phyloP scores from a whole-genome alignment of 2,888 invertebrate species.

The Hypomecis punctinalis region DNA sequence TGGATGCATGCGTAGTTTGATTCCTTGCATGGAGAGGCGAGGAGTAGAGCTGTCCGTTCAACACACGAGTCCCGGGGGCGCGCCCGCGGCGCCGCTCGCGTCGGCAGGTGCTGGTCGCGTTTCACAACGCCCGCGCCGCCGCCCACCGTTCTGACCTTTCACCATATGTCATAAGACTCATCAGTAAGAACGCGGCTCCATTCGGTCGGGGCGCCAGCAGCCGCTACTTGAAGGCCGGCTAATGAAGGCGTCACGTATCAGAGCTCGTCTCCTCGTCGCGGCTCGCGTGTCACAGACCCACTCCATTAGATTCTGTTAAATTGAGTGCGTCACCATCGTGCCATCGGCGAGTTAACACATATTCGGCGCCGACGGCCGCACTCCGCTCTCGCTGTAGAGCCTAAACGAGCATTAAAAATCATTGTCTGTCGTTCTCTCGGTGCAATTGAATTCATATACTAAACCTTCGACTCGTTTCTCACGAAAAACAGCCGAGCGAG shows the following conservation, averaged over 20 bases:
- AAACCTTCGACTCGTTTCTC: not conserved
- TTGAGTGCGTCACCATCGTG: not conserved
- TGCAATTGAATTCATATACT: not conserved
- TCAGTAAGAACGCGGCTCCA: not conserved
- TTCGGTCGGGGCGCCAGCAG: not conserved
- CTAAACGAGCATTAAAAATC: not conserved
- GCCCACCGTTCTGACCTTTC: not conserved
- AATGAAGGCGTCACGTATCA: conserved; percentile 2
- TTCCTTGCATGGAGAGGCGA: too few species aligned
- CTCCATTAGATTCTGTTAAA: not conserved
- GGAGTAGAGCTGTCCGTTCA: not conserved
- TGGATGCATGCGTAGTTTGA: not conserved
- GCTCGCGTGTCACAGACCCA: not conserved
- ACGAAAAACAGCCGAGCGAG: not conserved
- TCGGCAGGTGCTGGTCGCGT: too few species aligned
- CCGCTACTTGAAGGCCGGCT: not conserved
- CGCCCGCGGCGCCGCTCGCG: too few species aligned
- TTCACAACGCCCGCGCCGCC: not conserved
- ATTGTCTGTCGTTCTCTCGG: not conserved
- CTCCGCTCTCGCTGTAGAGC: not conserved
- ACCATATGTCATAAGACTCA: not conserved
- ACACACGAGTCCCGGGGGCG: not conserved
- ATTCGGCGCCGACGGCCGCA: not conserved
- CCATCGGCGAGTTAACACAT: conserved; percentile 2
- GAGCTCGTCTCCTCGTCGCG: not conserved